Evolutionary conservation across 2,113 vertebrate species (phyloP).

Genomic region (Ploceus nigricollis): DNA sequence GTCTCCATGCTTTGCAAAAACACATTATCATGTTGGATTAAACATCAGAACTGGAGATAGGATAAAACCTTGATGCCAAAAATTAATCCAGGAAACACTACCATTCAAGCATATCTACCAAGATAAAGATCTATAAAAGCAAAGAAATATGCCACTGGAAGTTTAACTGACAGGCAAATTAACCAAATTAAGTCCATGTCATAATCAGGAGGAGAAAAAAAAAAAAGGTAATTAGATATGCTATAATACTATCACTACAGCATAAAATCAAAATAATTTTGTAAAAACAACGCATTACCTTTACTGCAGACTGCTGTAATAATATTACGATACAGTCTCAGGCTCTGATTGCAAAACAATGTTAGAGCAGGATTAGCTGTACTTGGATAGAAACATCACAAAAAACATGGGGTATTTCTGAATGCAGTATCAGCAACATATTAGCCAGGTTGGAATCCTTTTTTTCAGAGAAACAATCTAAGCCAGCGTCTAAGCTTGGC

Average conservation of each 20-base stretch:
- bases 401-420: background rate
- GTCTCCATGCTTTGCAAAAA: background rate
- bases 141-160: background rate
- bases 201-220: background rate
- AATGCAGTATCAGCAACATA: background rate
- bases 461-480: background rate
- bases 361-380: background rate
- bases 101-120: background rate
- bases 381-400: background rate
- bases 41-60: background rate
- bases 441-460: background rate
- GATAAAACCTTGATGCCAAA: slow-evolving; percentile 23
- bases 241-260: background rate
- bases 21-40: background rate
- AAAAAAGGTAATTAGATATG: background rate
- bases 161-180: background rate
- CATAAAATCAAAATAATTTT: background rate
- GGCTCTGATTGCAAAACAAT: background rate
- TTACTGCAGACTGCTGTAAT: background rate
- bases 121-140: background rate
- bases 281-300: background rate
- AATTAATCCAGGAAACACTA: slow-evolving; percentile 37
- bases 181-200: background rate
- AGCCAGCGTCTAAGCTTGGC: background rate
- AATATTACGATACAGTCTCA: background rate